A percentile compares a stretch with the other conserved stretches of the same genome.
These are phyloP conservation scores for Hypsibius dujardini DNA, from an alignment of 1,140 invertebrate species.

Conservation along the genomic window DNA sequence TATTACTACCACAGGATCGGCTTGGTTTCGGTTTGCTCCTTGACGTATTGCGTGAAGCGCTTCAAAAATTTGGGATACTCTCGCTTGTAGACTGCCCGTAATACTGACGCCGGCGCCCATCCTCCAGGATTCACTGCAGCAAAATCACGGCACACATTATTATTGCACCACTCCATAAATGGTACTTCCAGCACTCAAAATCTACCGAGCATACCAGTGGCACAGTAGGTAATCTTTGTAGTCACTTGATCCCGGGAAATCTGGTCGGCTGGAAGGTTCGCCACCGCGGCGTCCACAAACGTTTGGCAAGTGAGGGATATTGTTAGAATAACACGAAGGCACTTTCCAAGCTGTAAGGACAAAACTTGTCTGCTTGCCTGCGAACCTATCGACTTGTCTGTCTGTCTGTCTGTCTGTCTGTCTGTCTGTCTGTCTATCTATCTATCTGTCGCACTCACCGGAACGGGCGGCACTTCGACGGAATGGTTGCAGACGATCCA, in stretches of 20 bases:
- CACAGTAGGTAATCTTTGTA: constrained; percentile 96
- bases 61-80: constrained; percentile 99
- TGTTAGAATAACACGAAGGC: constrained; percentile 77
- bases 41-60: constrained; percentile 86
- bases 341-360: constrained; percentile 45
- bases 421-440: too few relatives aligned
- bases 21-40: constrained; percentile 71
- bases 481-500: constrained; percentile 95
- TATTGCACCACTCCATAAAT: constrained; percentile 11
- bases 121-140: constrained; percentile 80
- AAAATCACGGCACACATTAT: constrained; percentile 24
- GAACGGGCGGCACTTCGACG: constrained; percentile 55
- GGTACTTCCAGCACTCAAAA: too few relatives aligned
- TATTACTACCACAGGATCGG: constrained; percentile 50
- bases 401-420: too few relatives aligned
- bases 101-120: constrained; percentile 86
- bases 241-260: constrained; percentile 67
- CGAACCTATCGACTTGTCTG: too few relatives aligned
- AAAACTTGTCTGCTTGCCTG: too few relatives aligned
- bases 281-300: constrained; percentile 47
- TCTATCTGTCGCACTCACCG: constrained; percentile 46
- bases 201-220: constrained; percentile 52
- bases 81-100: constrained; percentile 87
- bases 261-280: constrained; percentile 43
- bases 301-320: constrained; percentile 93